phyloP scores from a whole-genome alignment of 2,888 invertebrate species.

The Hemicrepidius hirtus region DNA sequence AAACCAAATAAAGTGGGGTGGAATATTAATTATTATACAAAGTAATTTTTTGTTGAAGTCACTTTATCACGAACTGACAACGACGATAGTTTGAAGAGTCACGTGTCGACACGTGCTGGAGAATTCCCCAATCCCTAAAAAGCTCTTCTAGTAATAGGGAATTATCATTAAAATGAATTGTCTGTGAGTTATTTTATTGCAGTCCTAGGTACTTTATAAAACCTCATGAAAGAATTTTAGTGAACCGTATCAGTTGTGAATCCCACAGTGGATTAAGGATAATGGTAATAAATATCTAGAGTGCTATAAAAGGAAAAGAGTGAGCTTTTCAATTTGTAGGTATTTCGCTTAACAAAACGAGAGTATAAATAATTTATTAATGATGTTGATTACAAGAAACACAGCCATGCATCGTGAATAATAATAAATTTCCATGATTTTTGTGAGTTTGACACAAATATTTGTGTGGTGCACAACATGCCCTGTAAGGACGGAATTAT shows the following conservation, averaged over 20 bases:
- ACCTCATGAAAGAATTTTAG: conserved; percentile 12
- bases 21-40: not conserved
- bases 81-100: conserved; percentile 33
- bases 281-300: conserved; percentile 31
- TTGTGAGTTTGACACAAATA: conserved; percentile 26
- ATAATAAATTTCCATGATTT: conserved; percentile 23
- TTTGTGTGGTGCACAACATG: conserved; percentile 19
- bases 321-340: conserved; percentile 15
- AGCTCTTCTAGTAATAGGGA: conserved; percentile 29
- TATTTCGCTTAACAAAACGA: not conserved
- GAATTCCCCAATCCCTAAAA: conserved; percentile 35
- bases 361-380: conserved; percentile 33
- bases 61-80: conserved; percentile 39
- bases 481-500: conserved; percentile 30
- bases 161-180: conserved; percentile 35
- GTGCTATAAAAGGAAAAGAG: conserved; percentile 19
- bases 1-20: too few relatives aligned
- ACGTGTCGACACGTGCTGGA: conserved; percentile 54
- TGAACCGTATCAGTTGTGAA: not conserved
- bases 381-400: conserved; percentile 19
- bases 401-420: conserved; percentile 10
- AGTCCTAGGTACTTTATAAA: not conserved
- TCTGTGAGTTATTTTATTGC: conserved; percentile 4
- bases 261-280: conserved; percentile 35
- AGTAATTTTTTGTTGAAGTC: conserved; percentile 14